Evolutionary conservation across 2,797 vertebrate species (phyloP).

Genomic region (Luscinia megarhynchos): DNA sequence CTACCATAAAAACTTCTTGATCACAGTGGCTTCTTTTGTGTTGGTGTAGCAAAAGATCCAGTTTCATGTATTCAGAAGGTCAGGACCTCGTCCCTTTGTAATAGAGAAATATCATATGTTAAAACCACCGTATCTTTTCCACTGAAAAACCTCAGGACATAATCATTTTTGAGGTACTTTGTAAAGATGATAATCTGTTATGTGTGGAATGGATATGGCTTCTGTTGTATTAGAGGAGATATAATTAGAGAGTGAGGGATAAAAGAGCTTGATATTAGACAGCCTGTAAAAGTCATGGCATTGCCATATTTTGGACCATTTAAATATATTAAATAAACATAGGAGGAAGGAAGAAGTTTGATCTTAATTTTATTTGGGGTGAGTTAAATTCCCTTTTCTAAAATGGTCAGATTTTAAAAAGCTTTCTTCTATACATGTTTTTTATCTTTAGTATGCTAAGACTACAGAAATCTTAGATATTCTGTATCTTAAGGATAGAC

Average conservation of each 20-base stretch:
- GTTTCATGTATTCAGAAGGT: conserved; percentile 4
- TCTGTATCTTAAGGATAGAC: background rate
- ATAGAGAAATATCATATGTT: conserved; percentile 22
- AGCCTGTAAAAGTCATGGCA: background rate
- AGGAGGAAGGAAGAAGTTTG: background rate
- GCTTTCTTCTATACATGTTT: background rate
- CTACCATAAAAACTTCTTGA: background rate
- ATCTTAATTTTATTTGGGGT: background rate
- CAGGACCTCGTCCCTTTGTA: conserved; percentile 28
- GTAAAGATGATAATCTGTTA: background rate
- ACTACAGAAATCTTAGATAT: background rate
- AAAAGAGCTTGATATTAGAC: background rate
- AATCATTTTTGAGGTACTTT: background rate
- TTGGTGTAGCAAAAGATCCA: background rate
- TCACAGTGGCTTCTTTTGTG: background rate
- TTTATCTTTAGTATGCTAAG: background rate
- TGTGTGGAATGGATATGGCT: background rate
- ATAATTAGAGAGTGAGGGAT: background rate
- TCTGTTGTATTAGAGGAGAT: background rate
- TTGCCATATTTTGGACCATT: background rate
- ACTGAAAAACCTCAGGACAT: background rate
- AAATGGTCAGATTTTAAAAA: background rate
- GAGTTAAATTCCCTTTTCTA: background rate
- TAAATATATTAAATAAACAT: background rate
- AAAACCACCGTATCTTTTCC: background rate